Evolutionary conservation across 2,113 vertebrate species (phyloP).

Genomic region (Hystrix brachyura): DNA sequence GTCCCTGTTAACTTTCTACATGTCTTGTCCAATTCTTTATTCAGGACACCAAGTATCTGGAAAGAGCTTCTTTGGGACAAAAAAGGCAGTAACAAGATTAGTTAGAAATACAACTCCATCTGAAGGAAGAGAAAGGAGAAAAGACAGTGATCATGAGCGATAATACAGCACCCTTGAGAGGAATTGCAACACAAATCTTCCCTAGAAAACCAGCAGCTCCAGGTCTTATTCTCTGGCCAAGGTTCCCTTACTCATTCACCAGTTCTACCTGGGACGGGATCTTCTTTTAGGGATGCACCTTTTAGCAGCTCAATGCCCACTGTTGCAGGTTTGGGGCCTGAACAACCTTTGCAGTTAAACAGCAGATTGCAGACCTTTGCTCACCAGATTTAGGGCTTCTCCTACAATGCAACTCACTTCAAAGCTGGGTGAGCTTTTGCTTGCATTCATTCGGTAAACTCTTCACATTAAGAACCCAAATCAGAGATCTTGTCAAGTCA

Average conservation of each 20-base stretch:
- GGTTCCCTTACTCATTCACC: neutral
- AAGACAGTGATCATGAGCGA: neutral
- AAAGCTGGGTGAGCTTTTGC: neutral
- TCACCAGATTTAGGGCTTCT: neutral
- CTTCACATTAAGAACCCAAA: neutral
- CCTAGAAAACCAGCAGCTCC: neutral
- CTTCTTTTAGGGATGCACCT: neutral
- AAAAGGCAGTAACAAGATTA: neutral
- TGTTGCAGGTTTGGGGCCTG: neutral
- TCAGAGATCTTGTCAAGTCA: slow-evolving; percentile 3
- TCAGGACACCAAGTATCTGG: neutral
- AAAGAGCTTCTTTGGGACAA: neutral
- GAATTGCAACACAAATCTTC: neutral
- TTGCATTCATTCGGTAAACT: slow-evolving; percentile 35
- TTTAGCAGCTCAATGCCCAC: neutral
- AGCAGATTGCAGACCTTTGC: neutral
- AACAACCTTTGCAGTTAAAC: neutral
- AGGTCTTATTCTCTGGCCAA: neutral
- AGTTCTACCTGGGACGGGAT: neutral
- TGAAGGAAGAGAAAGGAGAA: neutral
- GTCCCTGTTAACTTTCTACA: neutral
- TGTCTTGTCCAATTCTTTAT: neutral
- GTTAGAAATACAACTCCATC: slow-evolving; percentile 7
- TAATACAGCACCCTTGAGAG: neutral
- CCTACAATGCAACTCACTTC: neutral